Evolutionary conservation across 2,797 vertebrate genomes (phyloP), one percentile per base, ranked within the genome.

Genomic region (Gambelia wislizenii): DNA sequence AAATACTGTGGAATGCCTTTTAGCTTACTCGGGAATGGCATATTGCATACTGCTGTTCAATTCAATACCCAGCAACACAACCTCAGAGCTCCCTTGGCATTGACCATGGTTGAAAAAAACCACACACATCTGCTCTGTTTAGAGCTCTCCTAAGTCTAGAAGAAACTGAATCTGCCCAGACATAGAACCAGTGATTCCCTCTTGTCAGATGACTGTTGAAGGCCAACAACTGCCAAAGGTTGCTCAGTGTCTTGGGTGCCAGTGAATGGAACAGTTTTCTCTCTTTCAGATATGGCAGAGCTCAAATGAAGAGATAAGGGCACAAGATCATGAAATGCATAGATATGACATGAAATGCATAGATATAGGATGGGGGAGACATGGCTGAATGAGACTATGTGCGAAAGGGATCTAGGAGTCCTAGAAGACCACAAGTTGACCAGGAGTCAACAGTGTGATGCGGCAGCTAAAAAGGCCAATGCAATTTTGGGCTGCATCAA

Each of bases 131-230:
- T 89, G 54, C 42, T 16, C 80, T 80, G 52, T 47, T 74, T 74
- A 42, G 42, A 85, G 54, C 42, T 85, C 67, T 89, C 88, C 83
- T 72, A 10, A 77, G 83, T 89, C 74, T 83, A 85, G 76, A 89
- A 85, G 42, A 42, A 36, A 10, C 61, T 30, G 44, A 25, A 13
- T 25, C 42, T 74, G 39, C 39, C 16, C 42, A 22, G 18, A 16
- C 44, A 79, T 6, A 25, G 44, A 61, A 67, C 13, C 18, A 27
- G 25, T 47, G 39, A 33, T 18, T 78, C 52, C 30, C 20, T 82
- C 7, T 9, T 69, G 25, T 6, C 2, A 33, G 25, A 42, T 54
- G 6, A 61, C 20, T 77, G 2, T 30, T 6, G 49, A 52, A 86
- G 20, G 20, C 27, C 56, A 67, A 2, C 72, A 72, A 12, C 14